Evolutionary conservation across 2,113 vertebrate species (phyloP).

Genomic region (Alectura lathami): DNA sequence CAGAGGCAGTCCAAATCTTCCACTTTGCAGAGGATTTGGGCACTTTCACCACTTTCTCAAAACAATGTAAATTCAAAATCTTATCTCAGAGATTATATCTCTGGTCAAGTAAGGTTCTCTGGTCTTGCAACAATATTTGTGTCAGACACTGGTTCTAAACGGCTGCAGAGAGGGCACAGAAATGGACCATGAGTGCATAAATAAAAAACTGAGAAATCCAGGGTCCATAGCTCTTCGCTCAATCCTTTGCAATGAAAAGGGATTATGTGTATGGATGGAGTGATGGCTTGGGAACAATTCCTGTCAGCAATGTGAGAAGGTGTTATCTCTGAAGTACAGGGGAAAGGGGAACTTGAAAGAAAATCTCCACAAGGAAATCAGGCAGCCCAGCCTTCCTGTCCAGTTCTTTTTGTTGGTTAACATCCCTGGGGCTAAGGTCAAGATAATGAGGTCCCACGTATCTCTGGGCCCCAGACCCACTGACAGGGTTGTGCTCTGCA

Average conservation of each 20-base stretch:
- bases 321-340: background rate
- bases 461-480: conserved; percentile 47
- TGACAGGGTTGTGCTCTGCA: background rate
- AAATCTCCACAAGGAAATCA: background rate
- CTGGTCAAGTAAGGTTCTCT: background rate
- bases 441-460: conserved; percentile 32
- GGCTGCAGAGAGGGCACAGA: background rate
- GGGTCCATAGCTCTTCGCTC: background rate
- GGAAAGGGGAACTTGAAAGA: background rate
- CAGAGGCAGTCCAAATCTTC: background rate
- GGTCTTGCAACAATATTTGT: background rate
- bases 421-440: conserved; percentile 16
- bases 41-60: background rate
- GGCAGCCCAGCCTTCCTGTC: background rate
- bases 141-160: background rate
- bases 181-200: background rate
- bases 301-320: background rate
- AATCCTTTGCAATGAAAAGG: background rate
- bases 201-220: background rate
- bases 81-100: background rate
- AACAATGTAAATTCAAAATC: background rate
- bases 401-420: conserved; percentile 2
- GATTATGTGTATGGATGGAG: background rate
- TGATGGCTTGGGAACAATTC: background rate
- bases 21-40: background rate